Conservation (phyloP, 1,140 invertebrate genomes). For the Caerostris extrusa region DNA sequence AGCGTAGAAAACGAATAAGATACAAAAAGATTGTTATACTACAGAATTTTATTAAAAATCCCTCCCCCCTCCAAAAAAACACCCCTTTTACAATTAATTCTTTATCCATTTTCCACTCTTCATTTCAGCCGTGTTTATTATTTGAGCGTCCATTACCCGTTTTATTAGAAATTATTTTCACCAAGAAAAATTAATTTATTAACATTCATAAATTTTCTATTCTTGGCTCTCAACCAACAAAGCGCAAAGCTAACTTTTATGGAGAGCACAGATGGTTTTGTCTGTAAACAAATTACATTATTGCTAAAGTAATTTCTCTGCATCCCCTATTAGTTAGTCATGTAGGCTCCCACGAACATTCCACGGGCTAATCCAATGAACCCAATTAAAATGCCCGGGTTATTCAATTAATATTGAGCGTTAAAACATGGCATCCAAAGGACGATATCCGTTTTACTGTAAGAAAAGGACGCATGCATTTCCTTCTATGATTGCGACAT, state of each 20-base stretch:
- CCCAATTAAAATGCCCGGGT: background rate
- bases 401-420: background rate
- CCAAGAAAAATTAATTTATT: no score
- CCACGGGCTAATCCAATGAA: background rate
- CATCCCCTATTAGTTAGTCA: background rate
- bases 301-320: background rate
- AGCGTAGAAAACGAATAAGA: no score
- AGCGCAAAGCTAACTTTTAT: background rate
- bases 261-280: constrained; percentile 1
- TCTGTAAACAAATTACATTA: background rate
- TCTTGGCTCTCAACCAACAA: background rate
- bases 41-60: no score
- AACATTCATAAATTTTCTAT: background rate
- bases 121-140: no score
- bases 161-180: no score
- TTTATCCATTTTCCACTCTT: no score
- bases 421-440: background rate
- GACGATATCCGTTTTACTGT: background rate
- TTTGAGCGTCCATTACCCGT: no score
- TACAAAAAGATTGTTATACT: no score
- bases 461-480: background rate
- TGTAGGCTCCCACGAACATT: background rate
- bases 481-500: background rate
- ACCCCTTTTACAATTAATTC: no score
- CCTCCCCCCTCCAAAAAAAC: no score